Base-by-base conservation (phyloP, 2,888 invertebrate species). In the Oegoconia quadripuncta region DNA sequence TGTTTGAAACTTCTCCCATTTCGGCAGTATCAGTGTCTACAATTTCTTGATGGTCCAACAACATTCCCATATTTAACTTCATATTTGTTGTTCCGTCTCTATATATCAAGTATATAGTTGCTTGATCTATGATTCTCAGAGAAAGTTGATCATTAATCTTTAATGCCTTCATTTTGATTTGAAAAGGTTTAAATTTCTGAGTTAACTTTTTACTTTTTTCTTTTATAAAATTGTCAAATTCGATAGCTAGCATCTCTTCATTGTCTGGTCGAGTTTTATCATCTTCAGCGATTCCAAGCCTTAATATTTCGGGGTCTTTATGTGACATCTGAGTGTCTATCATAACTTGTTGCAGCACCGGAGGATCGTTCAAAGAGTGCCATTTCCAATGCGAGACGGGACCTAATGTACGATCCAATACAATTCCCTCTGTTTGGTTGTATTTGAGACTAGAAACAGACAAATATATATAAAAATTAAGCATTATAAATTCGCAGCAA, bases 41-140 rank as follows among this genome's bases (percentile, higher is more conserved):
- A 57, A 70, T 89, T 72, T 72, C 90, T 71, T 74, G 84, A 64
- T 76, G 88, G 69, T 77, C 89, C 67, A 80, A 71, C 59, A 65
- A 71, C 90, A 79, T 90, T 55, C 78, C 89, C 57, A 66, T 66
- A 44, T 87, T 86, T 16, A 83, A 44, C 56, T 83, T 84, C 20
- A 86, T 45, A 48, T 75, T 81, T 4, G 74, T 74, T 9, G 70
- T 56, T 2, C 83, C 82, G 41, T 86, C 84, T 48, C 80, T 67
- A 48, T 64, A 87, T 29, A 76, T 68, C 3, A 87, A 56, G 52
- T 83, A 80, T 16, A 86, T 58, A 6, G 70, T 74, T 2, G 82
- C 76, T 53, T 87, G 87, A 43, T 87, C 84, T 23, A 86, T 49
- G 1, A 87, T 69, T 55, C 65, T 74, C 4, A 87, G 45, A 7